Conservation (phyloP, 2,113 vertebrate genomes). For the Sciurus niger region DNA sequence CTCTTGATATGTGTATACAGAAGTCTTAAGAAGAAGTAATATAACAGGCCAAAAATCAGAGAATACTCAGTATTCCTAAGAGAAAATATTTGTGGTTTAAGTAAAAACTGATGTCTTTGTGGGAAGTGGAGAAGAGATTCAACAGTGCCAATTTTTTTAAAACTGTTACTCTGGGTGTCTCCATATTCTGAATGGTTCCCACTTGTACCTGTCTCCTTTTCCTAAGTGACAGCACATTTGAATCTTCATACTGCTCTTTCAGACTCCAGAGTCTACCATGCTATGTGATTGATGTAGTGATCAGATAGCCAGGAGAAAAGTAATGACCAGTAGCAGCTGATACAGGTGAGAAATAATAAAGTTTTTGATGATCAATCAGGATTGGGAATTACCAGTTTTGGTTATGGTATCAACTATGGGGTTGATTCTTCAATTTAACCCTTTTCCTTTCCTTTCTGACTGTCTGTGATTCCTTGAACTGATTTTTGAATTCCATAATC, state of each 20-base stretch:
- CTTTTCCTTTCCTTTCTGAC: fast-evolving
- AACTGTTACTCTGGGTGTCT: background rate
- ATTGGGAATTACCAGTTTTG: background rate
- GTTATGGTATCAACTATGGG: background rate
- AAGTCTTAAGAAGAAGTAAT: background rate
- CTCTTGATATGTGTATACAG: background rate
- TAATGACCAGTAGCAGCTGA: too few species aligned
- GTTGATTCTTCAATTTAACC: background rate
- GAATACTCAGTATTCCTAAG: background rate
- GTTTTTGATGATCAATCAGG: background rate
- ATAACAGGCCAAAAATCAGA: background rate
- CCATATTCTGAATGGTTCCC: background rate
- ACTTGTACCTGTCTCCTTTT: background rate
- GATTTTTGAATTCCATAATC: background rate
- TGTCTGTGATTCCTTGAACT: background rate
- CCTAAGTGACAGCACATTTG: background rate
- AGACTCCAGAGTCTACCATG: background rate
- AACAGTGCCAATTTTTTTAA: background rate
- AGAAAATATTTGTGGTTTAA: background rate
- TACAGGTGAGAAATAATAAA: background rate
- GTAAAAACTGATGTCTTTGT: background rate
- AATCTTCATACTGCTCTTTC: background rate
- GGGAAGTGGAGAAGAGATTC: background rate
- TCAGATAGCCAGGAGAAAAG: background rate
- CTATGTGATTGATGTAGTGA: background rate